Evolutionary conservation across 2,797 vertebrate species (phyloP), one percentile per base, ranked within the genome.

Genomic region (Danionella dracula): DNA sequence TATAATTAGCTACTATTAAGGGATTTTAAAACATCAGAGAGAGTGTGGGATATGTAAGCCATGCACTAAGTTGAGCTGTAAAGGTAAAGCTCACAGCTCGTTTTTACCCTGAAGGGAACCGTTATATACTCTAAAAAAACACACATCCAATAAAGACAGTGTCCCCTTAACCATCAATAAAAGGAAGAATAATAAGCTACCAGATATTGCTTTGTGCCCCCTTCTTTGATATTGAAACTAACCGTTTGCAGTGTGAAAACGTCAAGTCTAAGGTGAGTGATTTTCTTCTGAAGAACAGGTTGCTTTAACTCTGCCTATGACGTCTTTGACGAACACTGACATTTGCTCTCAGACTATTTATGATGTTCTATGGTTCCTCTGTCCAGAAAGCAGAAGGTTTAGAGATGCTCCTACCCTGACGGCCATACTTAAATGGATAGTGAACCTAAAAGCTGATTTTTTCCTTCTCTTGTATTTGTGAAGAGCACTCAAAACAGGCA

Each of bases 1-100:
- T 85, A 80, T 88, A 90, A 91, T 91, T 90, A 90, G 86, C 82
- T 80, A 78, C 85, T 87, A 88, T 90, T 87, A 90, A 87, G 86
- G 85, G 87, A 77, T 85, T 87, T 86, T 83, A 85, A 85, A 88
- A 85, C 85, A 79, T 78, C 74, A 78, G 86, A 83, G 83, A 80
- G 75, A 63, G 75, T 74, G 71, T 72, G 75, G 44, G 68, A 73
- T 76, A 72, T 56, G 74, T 58, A 69, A 71, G 66, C 44, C 51
- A 79, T 76, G 74, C 80, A 72, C 45, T 53, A 78, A 66, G 79
- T 80, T 80, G 82, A 84, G 77, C 77, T 74, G 75, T 76, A 71
- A 62, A 72, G 72, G 72, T 82, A 76, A 77, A 54, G 82, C 81
- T 84, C 70, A 65, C 42, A 73, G 78, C 79, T 87, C 83, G 83